Percentiles rank a stretch among this genome's conserved stretches.
Conservation (phyloP, 2,888 invertebrate genomes). For the Caenorhabditis macrosperma region DNA sequence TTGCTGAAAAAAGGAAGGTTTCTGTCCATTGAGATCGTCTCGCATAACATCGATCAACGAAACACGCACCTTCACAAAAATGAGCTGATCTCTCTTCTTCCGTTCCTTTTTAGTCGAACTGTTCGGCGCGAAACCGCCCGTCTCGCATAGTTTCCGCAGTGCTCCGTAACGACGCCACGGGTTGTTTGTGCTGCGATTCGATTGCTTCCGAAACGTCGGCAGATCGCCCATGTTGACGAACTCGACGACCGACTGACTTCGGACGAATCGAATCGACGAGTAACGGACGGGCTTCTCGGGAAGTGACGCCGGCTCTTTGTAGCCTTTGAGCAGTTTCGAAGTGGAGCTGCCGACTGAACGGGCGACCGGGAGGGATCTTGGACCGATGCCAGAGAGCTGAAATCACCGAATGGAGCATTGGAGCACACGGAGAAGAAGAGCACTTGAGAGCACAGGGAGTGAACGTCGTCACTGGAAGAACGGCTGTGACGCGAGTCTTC, state of each 20-base stretch:
- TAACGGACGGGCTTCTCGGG: constrained; percentile 8
- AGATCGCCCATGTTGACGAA: constrained; percentile 44
- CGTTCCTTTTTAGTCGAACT: constrained; percentile 44
- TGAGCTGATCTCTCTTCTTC: constrained; percentile 34
- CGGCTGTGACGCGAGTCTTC: constrained; percentile 5
- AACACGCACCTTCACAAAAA: constrained; percentile 31
- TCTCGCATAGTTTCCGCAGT: constrained; percentile 45
- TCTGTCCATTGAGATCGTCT: too few species aligned
- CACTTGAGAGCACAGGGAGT: constrained; percentile 52
- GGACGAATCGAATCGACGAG: constrained; percentile 30
- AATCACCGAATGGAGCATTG: neutral
- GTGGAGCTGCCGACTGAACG: constrained; percentile 4
- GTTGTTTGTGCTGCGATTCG: constrained; percentile 49
- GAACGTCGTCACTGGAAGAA: constrained; percentile 44
- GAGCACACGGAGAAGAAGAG: neutral
- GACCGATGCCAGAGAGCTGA: constrained; percentile 36
- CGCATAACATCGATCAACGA: too few species aligned
- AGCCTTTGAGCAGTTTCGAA: constrained; percentile 23
- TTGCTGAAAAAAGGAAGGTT: constrained; percentile 27
- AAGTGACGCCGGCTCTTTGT: constrained; percentile 24
- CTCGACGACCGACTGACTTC: constrained; percentile 32
- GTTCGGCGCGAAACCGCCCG: constrained; percentile 51
- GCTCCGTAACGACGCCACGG: constrained; percentile 58
- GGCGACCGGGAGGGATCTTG: neutral
- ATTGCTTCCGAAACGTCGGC: constrained; percentile 47